Base-by-base conservation (phyloP, 2,888 invertebrate species). In the Melipona beecheii region DNA sequence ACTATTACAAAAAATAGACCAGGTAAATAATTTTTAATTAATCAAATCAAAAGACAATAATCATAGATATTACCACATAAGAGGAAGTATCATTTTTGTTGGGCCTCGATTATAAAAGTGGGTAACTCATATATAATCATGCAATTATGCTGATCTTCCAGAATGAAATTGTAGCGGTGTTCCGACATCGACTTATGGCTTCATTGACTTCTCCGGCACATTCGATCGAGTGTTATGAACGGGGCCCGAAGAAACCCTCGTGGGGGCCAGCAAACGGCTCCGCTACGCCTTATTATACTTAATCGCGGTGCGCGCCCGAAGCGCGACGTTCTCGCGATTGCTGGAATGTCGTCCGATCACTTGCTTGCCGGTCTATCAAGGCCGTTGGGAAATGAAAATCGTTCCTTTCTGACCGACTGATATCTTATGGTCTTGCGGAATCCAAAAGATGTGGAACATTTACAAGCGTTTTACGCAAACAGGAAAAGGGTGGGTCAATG, bases 281-380 rank as follows among this genome's bases (percentile, higher is more conserved):
- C 71, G 75, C 58, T 70, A 79, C 68, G 70, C 43, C 43, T 85
- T 85, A 89, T 87, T 89, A 85, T 86, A 78, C 82, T 86, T 87
- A 89, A 90, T 90, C 86, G 90, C 70, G 58, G 75, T 75, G 86
- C 74, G 83, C 82, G 85, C 78, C 87, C 50, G 60, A 82, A 70
- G 87, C 86, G 86, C 87, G 86, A 86, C 86, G 87, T 86, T 89
- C 88, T 88, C 87, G 91, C 90, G 90, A 92, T 90, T 91, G 89
- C 81, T 90, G 93, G 93, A 93, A 93, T 93, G 93, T 91, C 88
- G 92, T 92, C 91, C 87, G 92, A 92, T 92, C 91, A 88, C 91
- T 91, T 88, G 83, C 43, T 58, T 88, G 87, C 89, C 43, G 88
- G 87, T 90, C 87, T 89, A 93, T 92, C 92, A 93, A 93, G 93